Evolutionary conservation across 2,888 invertebrate species (phyloP), one percentile per base, ranked within the genome.

Genomic region (Drosophila robusta): DNA sequence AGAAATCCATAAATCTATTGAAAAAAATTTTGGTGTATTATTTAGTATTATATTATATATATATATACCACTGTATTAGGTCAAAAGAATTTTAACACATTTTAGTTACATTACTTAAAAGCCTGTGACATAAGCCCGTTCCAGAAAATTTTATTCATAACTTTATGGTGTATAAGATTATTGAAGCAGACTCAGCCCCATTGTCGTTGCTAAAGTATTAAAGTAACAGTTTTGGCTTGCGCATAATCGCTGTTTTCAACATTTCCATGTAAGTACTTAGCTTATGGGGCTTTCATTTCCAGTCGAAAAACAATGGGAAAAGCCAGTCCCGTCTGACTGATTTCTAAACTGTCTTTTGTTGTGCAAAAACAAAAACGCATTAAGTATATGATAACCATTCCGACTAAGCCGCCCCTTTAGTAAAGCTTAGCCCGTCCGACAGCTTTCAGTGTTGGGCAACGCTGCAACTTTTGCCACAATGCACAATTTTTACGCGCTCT

Each of bases 401-500:
- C 61, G 55, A 41, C 61, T 16, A 32, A n/a, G 18, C 18, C 12
- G 39, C 60, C 55, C 29, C 56, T 26, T n/a, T 14, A 41, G 38
- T 16, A 16, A 22, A 45, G 7, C 39, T n/a, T 36, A 14, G 36
- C 45, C 50, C 39, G 44, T 26, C 34, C 34, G 32, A 16, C 39
- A 11, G 32, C n/a, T 42, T 56, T 45, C 80, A 61, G 49, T 64
- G 57, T 54, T 55, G 50, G 52, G 62, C 75, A 56, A 57, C 57
- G 70, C 75, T 75, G 77, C 74, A 79, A 72, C 58, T 72, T 72
- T 75, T 81, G 84, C 82, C 74, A 82, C 80, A 80, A 84, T 86
- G 90, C 89, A 83, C 87, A 90, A 88, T 80, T 88, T 84, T 87
- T 89, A 87, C 80, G 82, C 86, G 90, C 91, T 91, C 91, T 90